phyloP scores from a whole-genome alignment of 2,888 invertebrate species.

The Blera fallax region DNA sequence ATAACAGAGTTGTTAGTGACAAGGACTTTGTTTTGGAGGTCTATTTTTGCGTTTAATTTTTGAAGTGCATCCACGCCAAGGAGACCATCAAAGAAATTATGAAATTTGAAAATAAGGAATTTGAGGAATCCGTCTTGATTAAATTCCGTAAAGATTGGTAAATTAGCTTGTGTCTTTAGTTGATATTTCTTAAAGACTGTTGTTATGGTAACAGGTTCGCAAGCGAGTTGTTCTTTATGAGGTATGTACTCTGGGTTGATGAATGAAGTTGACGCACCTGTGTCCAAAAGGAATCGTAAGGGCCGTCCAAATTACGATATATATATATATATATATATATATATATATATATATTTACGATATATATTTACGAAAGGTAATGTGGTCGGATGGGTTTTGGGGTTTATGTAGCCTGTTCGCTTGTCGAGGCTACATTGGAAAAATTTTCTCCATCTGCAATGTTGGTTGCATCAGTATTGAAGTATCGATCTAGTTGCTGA shows the following conservation, averaged over 20 bases:
- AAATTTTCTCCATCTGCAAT: background rate
- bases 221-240: no score
- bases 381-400: background rate
- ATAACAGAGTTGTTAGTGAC: background rate
- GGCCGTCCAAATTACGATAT: no score
- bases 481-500: constrained; percentile 1
- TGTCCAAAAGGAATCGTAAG: background rate
- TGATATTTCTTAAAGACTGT: background rate
- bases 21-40: background rate
- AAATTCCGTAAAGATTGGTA: background rate
- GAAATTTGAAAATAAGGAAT: constrained; percentile 23
- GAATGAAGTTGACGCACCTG: background rate
- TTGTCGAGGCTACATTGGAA: constrained; percentile 30
- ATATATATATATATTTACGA: no score
- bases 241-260: background rate
- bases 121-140: background rate
- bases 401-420: constrained; percentile 3
- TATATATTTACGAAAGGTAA: background rate
- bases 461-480: constrained; percentile 3
- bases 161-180: background rate
- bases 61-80: background rate
- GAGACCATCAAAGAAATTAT: constrained; percentile 3
- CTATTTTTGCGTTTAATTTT: background rate
- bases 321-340: no score
- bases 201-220: no score